Evolutionary conservation across 2,888 invertebrate species (phyloP).

Genomic region (Drosophila anomelani): DNA sequence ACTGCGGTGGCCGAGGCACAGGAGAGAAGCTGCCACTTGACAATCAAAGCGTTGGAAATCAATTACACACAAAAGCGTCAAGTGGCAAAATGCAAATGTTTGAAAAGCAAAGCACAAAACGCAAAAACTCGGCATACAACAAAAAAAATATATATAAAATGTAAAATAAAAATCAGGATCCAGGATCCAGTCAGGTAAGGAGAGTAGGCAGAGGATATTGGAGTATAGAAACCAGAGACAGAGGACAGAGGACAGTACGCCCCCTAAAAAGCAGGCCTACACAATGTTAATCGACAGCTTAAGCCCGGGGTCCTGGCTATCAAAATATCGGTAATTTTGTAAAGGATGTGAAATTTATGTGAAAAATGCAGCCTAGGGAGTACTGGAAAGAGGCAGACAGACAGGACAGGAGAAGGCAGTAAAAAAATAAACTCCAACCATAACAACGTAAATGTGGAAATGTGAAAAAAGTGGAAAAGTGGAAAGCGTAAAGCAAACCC

Average conservation of each 20-base stretch:
- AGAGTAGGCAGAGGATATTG: neutral
- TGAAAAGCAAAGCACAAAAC: constrained; percentile 39
- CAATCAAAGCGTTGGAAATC: constrained; percentile 74
- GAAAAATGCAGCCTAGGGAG: constrained; percentile 35
- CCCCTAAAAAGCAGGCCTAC: constrained; percentile 25
- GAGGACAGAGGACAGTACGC: neutral
- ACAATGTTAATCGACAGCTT: constrained; percentile 62
- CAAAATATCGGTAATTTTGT: constrained; percentile 67
- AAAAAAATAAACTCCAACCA: constrained; percentile 4
- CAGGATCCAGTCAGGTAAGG: neutral
- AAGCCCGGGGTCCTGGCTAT: constrained; percentile 42
- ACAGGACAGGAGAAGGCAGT: constrained; percentile 44
- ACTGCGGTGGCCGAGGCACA: neutral
- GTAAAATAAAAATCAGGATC: neutral
- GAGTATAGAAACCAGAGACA: no score
- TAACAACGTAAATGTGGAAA: constrained; percentile 17
- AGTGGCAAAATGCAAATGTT: constrained; percentile 64
- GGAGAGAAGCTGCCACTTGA: constrained; percentile 55
- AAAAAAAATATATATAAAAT: neutral
- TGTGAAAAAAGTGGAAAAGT: neutral
- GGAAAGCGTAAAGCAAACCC: constrained; percentile 15
- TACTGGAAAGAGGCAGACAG: constrained; percentile 72
- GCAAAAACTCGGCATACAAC: constrained; percentile 15
- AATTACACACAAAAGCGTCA: constrained; percentile 70
- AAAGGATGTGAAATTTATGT: constrained; percentile 73